Evolutionary conservation across 2,888 invertebrate genomes (phyloP).

Genomic region (Melinaea marsaeus): DNA sequence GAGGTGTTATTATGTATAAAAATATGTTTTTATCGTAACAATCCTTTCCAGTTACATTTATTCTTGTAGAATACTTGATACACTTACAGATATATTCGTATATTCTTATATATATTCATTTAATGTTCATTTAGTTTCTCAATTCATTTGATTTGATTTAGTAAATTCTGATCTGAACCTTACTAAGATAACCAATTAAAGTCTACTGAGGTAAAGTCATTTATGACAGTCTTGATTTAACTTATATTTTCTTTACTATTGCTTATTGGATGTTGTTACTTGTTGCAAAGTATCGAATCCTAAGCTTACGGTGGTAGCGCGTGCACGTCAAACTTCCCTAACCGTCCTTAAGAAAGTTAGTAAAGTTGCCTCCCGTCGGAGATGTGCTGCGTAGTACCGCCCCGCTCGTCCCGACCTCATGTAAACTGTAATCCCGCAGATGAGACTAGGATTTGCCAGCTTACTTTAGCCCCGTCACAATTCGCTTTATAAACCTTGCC

Average conservation of each 20-base stretch:
- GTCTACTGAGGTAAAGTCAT: neutral
- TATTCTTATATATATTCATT: no score
- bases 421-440: conserved; percentile 74
- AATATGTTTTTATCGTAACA: no score
- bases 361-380: conserved; percentile 68
- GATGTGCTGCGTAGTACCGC: conserved; percentile 59
- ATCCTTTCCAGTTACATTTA: no score
- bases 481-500: conserved; percentile 61
- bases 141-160: no score
- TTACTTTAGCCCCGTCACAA: conserved; percentile 64
- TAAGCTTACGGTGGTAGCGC: conserved; percentile 69
- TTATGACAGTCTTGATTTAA: conserved; percentile 7
- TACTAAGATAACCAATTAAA: neutral
- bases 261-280: conserved; percentile 57
- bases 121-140: no score
- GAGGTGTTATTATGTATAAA: no score
- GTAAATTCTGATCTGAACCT: no score
- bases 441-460: conserved; percentile 71
- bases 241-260: conserved; percentile 29
- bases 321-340: conserved; percentile 74
- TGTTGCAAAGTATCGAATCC: conserved; percentile 68
- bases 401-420: conserved; percentile 53
- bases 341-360: conserved; percentile 75
- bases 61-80: no score
- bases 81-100: no score